These are phyloP conservation scores for Hirundo rustica DNA, from an alignment of 2,797 vertebrate species.

Conservation along the genomic window DNA sequence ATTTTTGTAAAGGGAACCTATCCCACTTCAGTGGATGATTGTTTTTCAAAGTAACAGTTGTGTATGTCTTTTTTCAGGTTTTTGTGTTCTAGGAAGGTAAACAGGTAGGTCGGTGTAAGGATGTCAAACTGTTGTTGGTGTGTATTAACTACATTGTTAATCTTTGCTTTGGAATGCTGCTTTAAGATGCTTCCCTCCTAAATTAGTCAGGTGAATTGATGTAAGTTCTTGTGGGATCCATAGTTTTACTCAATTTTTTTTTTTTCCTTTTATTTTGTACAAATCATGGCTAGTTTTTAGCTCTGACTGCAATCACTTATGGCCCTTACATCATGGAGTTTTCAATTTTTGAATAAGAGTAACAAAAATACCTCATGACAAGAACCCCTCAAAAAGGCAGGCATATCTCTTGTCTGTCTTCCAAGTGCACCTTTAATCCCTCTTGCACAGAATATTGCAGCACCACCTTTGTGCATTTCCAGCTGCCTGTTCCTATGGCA, in stretches of 20 bases:
- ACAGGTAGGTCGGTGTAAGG: background rate
- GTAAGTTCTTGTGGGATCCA: background rate
- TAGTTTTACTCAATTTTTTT: background rate
- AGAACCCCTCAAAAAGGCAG: background rate
- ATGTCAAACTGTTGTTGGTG: fast-evolving
- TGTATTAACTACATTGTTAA: background rate
- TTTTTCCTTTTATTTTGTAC: background rate
- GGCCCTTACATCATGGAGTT: background rate
- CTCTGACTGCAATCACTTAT: background rate
- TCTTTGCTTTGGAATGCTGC: background rate
- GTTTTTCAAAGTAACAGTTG: background rate
- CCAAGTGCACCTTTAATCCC: background rate
- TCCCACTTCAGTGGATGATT: background rate
- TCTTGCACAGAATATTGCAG: background rate
- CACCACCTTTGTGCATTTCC: background rate
- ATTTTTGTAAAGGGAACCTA: background rate
- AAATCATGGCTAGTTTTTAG: background rate
- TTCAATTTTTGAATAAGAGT: background rate
- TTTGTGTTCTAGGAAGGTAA: background rate
- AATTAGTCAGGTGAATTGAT: background rate
- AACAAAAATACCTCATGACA: background rate
- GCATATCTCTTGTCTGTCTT: background rate
- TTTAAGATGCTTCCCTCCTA: background rate
- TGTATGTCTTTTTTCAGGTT: background rate
- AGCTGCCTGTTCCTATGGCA: background rate